Percentiles rank a stretch among this genome's conserved stretches.
Conservation (phyloP, 1,140 invertebrate species). For the Condylostylus longicornis region DNA sequence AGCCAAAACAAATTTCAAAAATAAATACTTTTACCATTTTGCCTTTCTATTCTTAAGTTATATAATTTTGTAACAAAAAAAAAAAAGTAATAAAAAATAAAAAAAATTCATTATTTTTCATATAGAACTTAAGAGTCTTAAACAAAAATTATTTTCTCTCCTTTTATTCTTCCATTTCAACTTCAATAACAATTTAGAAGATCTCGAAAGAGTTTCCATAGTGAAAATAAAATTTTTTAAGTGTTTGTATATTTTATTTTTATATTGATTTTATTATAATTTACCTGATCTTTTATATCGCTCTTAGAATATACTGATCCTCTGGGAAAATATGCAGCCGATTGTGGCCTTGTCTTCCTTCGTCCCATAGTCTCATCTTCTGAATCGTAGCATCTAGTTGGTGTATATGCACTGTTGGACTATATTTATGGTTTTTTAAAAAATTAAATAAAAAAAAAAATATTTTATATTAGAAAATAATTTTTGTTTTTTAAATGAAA, state of each 20-base stretch:
- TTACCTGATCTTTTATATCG: constrained; percentile 55
- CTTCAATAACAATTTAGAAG: background rate
- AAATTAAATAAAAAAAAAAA: constrained; percentile 3
- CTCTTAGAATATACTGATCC: constrained; percentile 74
- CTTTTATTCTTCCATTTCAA: background rate
- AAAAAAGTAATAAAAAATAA: no score
- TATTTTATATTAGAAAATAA: constrained; percentile 1
- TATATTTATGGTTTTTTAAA: constrained; percentile 22
- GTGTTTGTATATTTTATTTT: no score
- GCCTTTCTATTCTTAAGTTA: no score
- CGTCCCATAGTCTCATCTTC: constrained; percentile 51
- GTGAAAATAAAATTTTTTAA: no score
- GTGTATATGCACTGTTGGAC: constrained; percentile 47
- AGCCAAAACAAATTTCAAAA: no score
- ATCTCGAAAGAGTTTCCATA: no score
- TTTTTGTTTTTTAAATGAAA: background rate
- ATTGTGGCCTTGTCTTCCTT: constrained; percentile 38
- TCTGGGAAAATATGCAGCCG: constrained; percentile 33
- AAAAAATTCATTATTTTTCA: no score
- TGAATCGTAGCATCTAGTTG: constrained; percentile 49
- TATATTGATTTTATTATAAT: no score
- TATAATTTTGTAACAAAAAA: no score
- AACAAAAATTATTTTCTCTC: background rate
- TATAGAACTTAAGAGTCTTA: no score
- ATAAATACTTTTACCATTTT: no score